Conservation (phyloP, 2,888 invertebrate species). For the Parascotia fuliginaria region DNA sequence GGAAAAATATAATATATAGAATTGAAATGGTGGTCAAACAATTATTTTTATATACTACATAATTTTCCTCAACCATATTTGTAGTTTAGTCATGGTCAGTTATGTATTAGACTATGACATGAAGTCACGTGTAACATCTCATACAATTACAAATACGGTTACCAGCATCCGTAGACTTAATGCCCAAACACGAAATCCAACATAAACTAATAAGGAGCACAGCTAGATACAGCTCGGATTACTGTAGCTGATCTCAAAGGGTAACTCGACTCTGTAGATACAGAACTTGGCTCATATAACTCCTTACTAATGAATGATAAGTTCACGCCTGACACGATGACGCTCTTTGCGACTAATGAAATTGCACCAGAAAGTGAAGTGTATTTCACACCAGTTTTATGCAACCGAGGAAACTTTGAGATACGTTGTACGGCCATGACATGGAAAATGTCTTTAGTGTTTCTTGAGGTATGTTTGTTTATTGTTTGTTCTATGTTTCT, state of each 20-base stretch:
- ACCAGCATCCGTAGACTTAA: background rate
- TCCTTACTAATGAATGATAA: slow-evolving; percentile 69
- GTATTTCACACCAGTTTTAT: slow-evolving; percentile 45
- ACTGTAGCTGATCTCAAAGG: slow-evolving; percentile 50
- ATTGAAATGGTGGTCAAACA: no score
- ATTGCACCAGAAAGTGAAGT: slow-evolving; percentile 57
- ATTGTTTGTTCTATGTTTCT: no score
- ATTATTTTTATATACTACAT: no score
- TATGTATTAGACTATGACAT: no score
- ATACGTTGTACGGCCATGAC: slow-evolving; percentile 1
- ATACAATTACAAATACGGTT: background rate
- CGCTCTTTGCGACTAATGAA: slow-evolving; percentile 70
- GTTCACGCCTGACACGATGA: slow-evolving; percentile 57
- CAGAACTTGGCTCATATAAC: slow-evolving; percentile 56
- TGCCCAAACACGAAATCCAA: background rate
- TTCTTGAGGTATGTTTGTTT: no score
- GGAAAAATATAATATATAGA: no score
- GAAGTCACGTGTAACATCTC: no score
- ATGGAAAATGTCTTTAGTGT: no score
- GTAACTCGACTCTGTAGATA: slow-evolving; percentile 50
- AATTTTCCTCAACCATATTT: no score
- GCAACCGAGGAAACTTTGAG: slow-evolving; percentile 22
- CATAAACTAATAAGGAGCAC: slow-evolving; percentile 23
- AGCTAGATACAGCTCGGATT: slow-evolving; percentile 26
- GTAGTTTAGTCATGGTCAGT: no score